phyloP scores from a whole-genome alignment of 2,888 invertebrate genomes.

The Carabus problematicus region DNA sequence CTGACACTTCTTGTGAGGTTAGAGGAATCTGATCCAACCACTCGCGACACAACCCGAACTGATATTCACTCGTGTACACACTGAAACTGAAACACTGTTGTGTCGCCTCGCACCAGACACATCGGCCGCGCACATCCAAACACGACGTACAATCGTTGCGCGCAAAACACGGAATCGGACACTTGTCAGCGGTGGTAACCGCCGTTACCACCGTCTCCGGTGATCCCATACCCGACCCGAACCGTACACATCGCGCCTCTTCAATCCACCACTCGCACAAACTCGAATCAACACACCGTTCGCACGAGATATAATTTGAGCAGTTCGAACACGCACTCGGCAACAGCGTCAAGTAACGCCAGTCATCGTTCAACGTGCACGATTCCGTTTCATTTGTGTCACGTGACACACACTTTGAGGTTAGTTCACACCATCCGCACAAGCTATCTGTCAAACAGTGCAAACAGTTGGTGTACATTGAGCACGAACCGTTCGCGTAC shows the following conservation, averaged over 20 bases:
- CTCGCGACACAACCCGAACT: constrained; percentile 90
- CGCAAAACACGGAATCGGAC: constrained; percentile 83
- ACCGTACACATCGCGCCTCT: constrained; percentile 83
- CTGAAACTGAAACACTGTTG: constrained; percentile 93
- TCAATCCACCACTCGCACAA: constrained; percentile 94
- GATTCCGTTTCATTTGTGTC: constrained; percentile 70
- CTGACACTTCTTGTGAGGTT: constrained; percentile 54
- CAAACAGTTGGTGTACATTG: constrained; percentile 81
- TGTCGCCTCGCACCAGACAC: constrained; percentile 95
- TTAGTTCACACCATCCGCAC: constrained; percentile 91
- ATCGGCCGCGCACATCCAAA: constrained; percentile 69
- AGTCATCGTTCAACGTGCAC: constrained; percentile 66
- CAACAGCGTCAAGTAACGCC: constrained; percentile 83
- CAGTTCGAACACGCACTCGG: constrained; percentile 87
- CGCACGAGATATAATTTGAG: constrained; percentile 87
- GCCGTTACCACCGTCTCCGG: constrained; percentile 64
- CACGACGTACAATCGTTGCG: constrained; percentile 82
- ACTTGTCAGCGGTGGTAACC: constrained; percentile 67
- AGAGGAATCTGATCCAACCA: constrained; percentile 83
- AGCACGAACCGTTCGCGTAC: constrained; percentile 80
- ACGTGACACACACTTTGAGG: constrained; percentile 73
- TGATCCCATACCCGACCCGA: constrained; percentile 66
- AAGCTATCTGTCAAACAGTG: constrained; percentile 86
- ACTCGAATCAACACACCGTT: constrained; percentile 76
- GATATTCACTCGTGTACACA: constrained; percentile 93